Evolutionary conservation across 1,140 invertebrate species (phyloP).

Genomic region (Daktulosphaira vitifoliae): DNA sequence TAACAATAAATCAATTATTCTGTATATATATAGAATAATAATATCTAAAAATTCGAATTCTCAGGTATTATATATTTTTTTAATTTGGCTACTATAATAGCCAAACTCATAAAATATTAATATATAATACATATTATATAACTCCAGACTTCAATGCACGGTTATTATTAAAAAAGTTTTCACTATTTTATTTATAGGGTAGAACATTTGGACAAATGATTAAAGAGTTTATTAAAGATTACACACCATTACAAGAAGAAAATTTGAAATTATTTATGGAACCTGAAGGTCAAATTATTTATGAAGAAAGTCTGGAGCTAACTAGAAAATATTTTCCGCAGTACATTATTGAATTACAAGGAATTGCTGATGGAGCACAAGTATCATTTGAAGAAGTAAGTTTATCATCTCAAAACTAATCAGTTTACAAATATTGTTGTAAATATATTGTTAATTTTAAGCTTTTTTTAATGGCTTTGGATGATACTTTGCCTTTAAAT

Average conservation of each 20-base stretch:
- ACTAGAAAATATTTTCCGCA: constrained; percentile 65
- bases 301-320: constrained; percentile 60
- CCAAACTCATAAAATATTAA: too few species aligned
- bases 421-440: neutral
- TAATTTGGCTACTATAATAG: too few species aligned
- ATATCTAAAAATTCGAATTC: too few species aligned
- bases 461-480: constrained; percentile 75
- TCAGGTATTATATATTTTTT: too few species aligned
- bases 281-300: constrained; percentile 55
- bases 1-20: too few species aligned
- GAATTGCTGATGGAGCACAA: constrained; percentile 69
- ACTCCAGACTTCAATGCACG: too few species aligned
- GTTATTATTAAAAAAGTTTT: too few species aligned
- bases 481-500: too few species aligned
- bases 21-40: too few species aligned
- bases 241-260: constrained; percentile 55
- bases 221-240: constrained; percentile 55
- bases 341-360: constrained; percentile 70
- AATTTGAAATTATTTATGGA: constrained; percentile 64
- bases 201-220: constrained; percentile 66
- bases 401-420: neutral
- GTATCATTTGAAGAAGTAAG: constrained; percentile 71
- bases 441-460: too few species aligned
- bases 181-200: constrained; percentile 59
- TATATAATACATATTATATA: too few species aligned